Percentiles rank a stretch among this genome's conserved stretches.
These are phyloP conservation scores for Clivina fossor DNA, from an alignment of 2,888 invertebrate species.

Conservation along the genomic window DNA sequence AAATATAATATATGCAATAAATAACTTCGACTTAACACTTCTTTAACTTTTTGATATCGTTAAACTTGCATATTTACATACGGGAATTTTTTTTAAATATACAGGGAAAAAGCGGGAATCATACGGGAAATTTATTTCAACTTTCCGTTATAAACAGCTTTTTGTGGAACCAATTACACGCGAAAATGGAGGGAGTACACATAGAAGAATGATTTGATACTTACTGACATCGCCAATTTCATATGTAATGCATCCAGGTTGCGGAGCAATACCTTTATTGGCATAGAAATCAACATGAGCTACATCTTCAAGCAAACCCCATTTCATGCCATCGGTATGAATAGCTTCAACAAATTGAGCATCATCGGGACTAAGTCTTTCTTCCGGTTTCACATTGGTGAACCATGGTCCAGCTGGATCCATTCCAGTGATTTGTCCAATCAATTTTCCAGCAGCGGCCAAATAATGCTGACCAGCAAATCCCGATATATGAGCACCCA, in stretches of 20 bases:
- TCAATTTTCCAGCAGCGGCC: conserved; percentile 35
- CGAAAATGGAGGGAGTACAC: too few relatives aligned
- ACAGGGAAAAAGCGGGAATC: too few relatives aligned
- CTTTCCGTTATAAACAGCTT: too few relatives aligned
- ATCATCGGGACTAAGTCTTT: conserved; percentile 58
- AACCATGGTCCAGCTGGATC: conserved; percentile 59
- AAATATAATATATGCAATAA: too few relatives aligned
- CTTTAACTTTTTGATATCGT: too few relatives aligned
- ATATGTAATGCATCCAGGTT: conserved; percentile 55
- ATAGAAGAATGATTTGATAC: too few relatives aligned
- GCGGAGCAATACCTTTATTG: conserved; percentile 58
- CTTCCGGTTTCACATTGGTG: conserved; percentile 42
- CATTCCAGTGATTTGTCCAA: conserved; percentile 55
- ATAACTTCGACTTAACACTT: too few relatives aligned
- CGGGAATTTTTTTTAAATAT: too few relatives aligned
- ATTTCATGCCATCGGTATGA: conserved; percentile 56
- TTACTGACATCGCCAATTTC: not conserved
- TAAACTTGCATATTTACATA: too few relatives aligned
- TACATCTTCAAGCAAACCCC: conserved; percentile 53
- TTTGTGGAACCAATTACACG: too few relatives aligned
- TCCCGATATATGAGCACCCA: conserved; percentile 47
- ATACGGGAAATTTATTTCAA: too few relatives aligned
- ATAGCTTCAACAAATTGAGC: conserved; percentile 62
- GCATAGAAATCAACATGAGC: conserved; percentile 61
- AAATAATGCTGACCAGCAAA: conserved; percentile 44